A percentile compares a stretch with the other conserved stretches of the same genome.
Evolutionary conservation across 2,888 invertebrate species (phyloP).

Genomic region (Frankliniella fusca): DNA sequence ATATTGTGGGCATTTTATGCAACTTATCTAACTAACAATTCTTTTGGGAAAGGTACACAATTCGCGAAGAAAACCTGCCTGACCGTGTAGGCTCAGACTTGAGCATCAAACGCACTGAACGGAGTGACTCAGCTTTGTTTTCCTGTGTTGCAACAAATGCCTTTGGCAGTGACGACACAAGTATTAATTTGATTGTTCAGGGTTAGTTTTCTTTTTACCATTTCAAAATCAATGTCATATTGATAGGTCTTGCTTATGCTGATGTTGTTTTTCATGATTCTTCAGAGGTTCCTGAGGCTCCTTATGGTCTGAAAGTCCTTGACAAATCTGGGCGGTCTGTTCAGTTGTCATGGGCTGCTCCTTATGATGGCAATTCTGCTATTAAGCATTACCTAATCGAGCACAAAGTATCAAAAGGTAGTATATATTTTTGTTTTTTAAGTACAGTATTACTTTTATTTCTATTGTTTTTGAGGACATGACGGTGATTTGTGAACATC

Average conservation of each 20-base stretch:
- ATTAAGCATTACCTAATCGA: conserved; percentile 86
- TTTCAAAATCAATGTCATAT: not conserved
- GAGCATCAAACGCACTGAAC: conserved; percentile 83
- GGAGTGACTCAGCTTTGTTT: conserved; percentile 83
- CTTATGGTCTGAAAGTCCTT: conserved; percentile 79
- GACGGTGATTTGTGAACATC: conserved; percentile 21
- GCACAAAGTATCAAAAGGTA: conserved; percentile 65
- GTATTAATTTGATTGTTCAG: conserved; percentile 91
- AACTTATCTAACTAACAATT: conserved; percentile 24
- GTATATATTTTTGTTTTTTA: not conserved
- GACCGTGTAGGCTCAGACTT: conserved; percentile 84
- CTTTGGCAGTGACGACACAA: conserved; percentile 91
- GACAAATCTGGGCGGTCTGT: conserved; percentile 89
- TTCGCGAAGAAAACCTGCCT: conserved; percentile 74
- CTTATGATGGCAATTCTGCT: conserved; percentile 87
- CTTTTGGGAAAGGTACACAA: conserved; percentile 46
- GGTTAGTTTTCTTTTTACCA: conserved; percentile 50
- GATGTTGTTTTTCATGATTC: conserved; percentile 30
- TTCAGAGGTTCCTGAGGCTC: conserved; percentile 81
- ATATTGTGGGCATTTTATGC: not conserved
- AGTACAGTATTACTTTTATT: not conserved
- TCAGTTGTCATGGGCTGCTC: conserved; percentile 87
- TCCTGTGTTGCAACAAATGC: conserved; percentile 91
- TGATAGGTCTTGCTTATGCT: not conserved
- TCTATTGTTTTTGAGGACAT: not conserved